These are phyloP conservation scores for Brachionus manjavacas DNA, from an alignment of 1,140 invertebrate genomes.

Conservation along the genomic window DNA sequence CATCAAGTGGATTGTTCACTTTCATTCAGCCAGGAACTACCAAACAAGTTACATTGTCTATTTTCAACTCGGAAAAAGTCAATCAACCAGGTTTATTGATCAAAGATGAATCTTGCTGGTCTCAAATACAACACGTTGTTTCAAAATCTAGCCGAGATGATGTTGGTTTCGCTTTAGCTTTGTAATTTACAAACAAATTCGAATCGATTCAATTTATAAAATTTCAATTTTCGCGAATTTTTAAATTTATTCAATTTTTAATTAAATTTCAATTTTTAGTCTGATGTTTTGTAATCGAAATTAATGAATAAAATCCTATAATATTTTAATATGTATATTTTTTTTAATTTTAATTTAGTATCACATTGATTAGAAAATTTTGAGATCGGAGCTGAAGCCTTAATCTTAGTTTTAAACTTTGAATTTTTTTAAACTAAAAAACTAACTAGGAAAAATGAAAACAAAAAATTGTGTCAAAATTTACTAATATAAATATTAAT, in stretches of 20 bases:
- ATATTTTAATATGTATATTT: neutral
- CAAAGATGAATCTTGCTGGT: neutral
- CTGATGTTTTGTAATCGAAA: slow-evolving; percentile 14
- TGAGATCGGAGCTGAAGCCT: no score
- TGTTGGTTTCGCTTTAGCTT: slow-evolving; percentile 11
- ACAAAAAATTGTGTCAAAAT: no score
- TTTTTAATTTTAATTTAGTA: no score
- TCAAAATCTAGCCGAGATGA: neutral
- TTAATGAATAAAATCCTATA: neutral
- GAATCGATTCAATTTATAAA: slow-evolving; percentile 17
- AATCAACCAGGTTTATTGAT: slow-evolving; percentile 10
- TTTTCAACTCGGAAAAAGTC: slow-evolving; percentile 31
- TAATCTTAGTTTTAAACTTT: no score
- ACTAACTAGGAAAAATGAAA: no score
- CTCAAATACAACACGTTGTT: neutral
- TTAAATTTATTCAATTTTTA: neutral
- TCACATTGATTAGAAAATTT: no score
- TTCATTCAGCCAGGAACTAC: slow-evolving; percentile 6
- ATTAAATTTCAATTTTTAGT: neutral
- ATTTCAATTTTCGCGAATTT: neutral
- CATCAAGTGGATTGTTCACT: slow-evolving; percentile 26
- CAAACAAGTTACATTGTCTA: neutral
- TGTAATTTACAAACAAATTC: slow-evolving; percentile 9
- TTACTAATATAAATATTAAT: no score
- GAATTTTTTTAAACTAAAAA: no score